Evolutionary conservation across 1,140 invertebrate species (phyloP), one percentile per base, ranked within the genome.

Genomic region (Leucophenga varia): DNA sequence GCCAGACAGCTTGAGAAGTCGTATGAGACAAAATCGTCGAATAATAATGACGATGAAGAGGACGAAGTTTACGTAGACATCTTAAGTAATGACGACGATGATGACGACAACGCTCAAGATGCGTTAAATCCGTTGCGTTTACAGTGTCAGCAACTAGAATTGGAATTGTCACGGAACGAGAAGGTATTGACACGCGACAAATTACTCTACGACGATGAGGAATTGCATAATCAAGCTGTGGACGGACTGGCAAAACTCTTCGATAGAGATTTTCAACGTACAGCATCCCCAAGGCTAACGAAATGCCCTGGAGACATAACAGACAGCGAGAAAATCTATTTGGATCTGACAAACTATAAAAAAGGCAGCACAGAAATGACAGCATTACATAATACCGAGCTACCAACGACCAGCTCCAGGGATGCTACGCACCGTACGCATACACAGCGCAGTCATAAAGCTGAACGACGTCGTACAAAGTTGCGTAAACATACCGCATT

Each of bases 401-500:
- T n/a, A n/a, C n/a, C n/a, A n/a, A 30, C 7, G 64, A 12, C 30
- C 37, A 10, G 34, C 42, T 8, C 50, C 47, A 60, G 51, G 59
- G 55, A 34, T 47, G 48, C 35, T 74, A 59, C 55, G 72, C n/a
- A n/a, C n/a, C n/a, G n/a, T n/a, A 8, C 17, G 50, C 7, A 31
- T 64, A 68, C n/a, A n/a, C n/a, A 14, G 8, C 16, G 6, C 14
- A 16, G 5, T 2, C 61, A 64, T n/a, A 74, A 64, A 43, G 12
- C 52, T 3, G 58, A 76, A 10, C 82, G 84, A 19, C 82, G 81
- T 52, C 79, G 77, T 40, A 83, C 84, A 75, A 84, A 81, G 12
- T 85, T 88, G 1, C 78, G 93, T 16, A 84, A 88, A 52, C 73
- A 73, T 30, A 77, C 95, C 17, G 87, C 89, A 58, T 92, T 95